These are phyloP conservation scores for Styela clava DNA, from an alignment of 23 tunicate genomes.

Conservation along the genomic window DNA sequence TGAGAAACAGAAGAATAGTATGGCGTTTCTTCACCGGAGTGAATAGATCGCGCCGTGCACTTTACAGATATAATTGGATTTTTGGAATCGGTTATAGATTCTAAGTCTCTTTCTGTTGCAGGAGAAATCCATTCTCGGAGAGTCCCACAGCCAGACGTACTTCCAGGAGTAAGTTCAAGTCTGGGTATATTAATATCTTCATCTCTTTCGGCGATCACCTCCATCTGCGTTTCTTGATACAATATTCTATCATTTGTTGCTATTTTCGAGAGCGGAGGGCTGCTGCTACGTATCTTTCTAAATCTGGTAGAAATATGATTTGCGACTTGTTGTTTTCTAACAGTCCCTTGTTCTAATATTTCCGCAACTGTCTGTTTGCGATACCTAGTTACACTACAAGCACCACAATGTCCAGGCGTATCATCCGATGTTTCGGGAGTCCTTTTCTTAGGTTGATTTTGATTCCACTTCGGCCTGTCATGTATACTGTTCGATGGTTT, in stretches of 20 bases:
- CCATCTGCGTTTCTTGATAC: neutral
- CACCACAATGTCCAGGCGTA: slow-evolving; percentile 24
- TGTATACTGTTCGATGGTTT: neutral
- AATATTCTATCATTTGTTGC: neutral
- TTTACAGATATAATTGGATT: slow-evolving; percentile 17
- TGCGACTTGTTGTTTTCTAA: neutral
- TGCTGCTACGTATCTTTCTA: neutral
- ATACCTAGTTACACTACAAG: slow-evolving; percentile 29
- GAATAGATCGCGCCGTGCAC: neutral
- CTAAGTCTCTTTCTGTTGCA: neutral
- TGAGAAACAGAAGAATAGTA: neutral
- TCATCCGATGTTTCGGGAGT: neutral
- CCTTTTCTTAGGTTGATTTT: slow-evolving; percentile 17
- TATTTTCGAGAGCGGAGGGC: neutral
- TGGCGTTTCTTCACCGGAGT: neutral
- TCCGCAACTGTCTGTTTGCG: slow-evolving; percentile 45
- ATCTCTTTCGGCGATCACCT: neutral
- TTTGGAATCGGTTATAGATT: neutral
- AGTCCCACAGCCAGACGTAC: neutral
- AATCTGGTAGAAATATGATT: neutral
- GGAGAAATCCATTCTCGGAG: neutral
- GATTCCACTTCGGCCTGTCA: slow-evolving; percentile 45
- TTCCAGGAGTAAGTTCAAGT: neutral
- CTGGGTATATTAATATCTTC: neutral
- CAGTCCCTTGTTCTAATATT: slow-evolving; percentile 25